These are phyloP conservation scores for Platerodrilus igneus DNA, from an alignment of 2,888 invertebrate species.

Conservation along the genomic window DNA sequence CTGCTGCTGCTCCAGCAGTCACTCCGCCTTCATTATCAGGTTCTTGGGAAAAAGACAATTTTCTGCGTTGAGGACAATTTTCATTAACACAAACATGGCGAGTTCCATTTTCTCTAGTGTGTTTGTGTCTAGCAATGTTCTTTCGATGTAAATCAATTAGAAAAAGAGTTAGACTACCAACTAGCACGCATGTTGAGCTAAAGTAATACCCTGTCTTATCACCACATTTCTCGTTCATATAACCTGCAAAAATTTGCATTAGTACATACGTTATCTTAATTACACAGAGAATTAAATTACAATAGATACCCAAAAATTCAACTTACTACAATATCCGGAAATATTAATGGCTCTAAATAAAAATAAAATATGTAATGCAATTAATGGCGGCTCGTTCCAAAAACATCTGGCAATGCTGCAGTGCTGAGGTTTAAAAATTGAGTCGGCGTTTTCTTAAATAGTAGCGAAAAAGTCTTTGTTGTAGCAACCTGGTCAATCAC, in stretches of 20 bases:
- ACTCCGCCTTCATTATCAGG: conserved; percentile 53
- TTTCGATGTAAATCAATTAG: conserved; percentile 75
- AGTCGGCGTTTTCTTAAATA: too few relatives aligned
- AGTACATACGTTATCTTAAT: too few relatives aligned
- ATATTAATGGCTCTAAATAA: too few relatives aligned
- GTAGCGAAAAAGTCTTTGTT: too few relatives aligned
- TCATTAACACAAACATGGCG: conserved; percentile 55
- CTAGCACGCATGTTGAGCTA: conserved; percentile 71
- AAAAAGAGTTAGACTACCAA: conserved; percentile 73
- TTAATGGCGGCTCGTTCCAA: too few relatives aligned
- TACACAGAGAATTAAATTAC: conserved; percentile 3
- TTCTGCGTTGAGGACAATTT: conserved; percentile 54
- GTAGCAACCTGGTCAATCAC: too few relatives aligned
- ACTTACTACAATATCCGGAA: too few relatives aligned
- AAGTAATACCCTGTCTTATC: conserved; percentile 80
- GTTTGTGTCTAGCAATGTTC: conserved; percentile 66
- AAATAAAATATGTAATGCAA: too few relatives aligned
- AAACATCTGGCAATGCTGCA: too few relatives aligned
- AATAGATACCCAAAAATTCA: neutral
- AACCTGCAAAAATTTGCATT: conserved; percentile 63
- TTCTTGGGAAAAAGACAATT: conserved; percentile 57
- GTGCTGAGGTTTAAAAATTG: too few relatives aligned
- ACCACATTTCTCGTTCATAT: conserved; percentile 73
- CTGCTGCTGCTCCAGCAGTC: conserved; percentile 48
- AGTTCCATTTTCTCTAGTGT: conserved; percentile 57